A percentile compares a stretch with the other conserved stretches of the same genome.
Conservation (phyloP, 2,113 vertebrate genomes). For the Ailurus styani region DNA sequence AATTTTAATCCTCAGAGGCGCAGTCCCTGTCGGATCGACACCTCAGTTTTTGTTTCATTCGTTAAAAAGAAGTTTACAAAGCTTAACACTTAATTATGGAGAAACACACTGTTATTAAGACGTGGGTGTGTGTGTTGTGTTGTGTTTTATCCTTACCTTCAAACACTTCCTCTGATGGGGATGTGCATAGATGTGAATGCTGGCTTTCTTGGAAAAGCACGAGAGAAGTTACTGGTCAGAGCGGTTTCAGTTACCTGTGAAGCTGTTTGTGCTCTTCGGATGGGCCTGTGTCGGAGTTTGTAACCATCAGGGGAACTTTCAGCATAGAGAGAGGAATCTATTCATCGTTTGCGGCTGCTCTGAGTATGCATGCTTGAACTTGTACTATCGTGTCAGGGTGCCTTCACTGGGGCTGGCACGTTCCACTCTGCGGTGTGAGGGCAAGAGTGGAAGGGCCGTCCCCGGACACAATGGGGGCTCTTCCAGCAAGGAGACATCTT, state of each 20-base stretch:
- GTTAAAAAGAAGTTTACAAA: constrained; percentile 4
- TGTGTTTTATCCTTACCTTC: neutral
- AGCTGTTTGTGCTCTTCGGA: neutral
- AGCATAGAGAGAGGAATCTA: neutral
- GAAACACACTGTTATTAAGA: neutral
- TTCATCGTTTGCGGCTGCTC: too few relatives aligned
- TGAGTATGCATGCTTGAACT: neutral
- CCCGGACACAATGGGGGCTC: accelerated
- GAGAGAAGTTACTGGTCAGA: neutral
- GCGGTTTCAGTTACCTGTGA: neutral
- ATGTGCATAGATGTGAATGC: neutral
- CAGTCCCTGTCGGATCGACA: neutral
- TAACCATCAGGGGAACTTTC: neutral
- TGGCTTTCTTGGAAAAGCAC: neutral
- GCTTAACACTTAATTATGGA: neutral
- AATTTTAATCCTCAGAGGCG: neutral
- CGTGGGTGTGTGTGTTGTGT: neutral
- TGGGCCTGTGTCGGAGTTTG: neutral
- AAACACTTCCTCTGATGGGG: neutral
- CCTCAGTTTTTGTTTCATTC: neutral
- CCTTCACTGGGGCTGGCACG: neutral
- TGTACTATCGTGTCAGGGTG: neutral
- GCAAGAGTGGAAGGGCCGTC: neutral
- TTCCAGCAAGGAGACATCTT: neutral
- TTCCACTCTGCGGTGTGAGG: neutral